These are phyloP conservation scores for Copsychus sechellarum DNA, from an alignment of 2,113 vertebrate species.

Conservation along the genomic window DNA sequence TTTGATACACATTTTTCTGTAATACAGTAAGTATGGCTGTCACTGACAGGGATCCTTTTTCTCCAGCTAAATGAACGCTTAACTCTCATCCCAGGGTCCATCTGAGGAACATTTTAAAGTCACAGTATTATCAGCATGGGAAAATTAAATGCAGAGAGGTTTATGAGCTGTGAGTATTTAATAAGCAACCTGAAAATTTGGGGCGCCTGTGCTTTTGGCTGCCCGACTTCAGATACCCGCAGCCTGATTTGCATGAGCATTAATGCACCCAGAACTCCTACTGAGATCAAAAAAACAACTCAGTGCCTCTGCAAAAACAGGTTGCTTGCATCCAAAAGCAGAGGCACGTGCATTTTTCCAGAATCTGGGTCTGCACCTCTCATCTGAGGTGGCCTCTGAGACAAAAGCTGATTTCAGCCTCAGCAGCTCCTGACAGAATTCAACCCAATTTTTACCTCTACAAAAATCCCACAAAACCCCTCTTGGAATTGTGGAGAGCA, in stretches of 20 bases:
- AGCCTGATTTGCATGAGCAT: slow-evolving; percentile 53
- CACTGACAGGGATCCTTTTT: not conserved
- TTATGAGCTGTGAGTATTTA: slow-evolving; percentile 5
- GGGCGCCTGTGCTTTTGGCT: slow-evolving; percentile 36
- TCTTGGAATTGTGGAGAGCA: not conserved
- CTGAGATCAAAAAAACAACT: slow-evolving; percentile 52
- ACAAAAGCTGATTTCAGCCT: not conserved
- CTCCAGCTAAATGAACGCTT: not conserved
- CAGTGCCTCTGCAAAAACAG: slow-evolving; percentile 6
- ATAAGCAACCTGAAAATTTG: slow-evolving; percentile 24
- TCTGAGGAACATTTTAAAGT: not conserved
- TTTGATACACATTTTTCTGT: not conserved
- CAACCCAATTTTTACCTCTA: not conserved
- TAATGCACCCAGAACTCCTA: slow-evolving; percentile 48
- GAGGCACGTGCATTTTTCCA: not conserved
- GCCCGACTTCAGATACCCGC: slow-evolving; percentile 4
- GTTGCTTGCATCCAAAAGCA: not conserved
- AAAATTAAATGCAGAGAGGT: not conserved
- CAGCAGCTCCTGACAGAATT: not conserved
- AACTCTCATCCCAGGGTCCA: not conserved
- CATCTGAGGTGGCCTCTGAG: not conserved
- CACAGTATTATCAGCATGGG: not conserved
- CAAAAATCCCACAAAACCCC: not conserved
- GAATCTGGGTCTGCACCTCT: not conserved
- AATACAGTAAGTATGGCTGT: not conserved